These are phyloP conservation scores for Dromas ardeola DNA, from an alignment of 2,113 vertebrate genomes.

Conservation along the genomic window DNA sequence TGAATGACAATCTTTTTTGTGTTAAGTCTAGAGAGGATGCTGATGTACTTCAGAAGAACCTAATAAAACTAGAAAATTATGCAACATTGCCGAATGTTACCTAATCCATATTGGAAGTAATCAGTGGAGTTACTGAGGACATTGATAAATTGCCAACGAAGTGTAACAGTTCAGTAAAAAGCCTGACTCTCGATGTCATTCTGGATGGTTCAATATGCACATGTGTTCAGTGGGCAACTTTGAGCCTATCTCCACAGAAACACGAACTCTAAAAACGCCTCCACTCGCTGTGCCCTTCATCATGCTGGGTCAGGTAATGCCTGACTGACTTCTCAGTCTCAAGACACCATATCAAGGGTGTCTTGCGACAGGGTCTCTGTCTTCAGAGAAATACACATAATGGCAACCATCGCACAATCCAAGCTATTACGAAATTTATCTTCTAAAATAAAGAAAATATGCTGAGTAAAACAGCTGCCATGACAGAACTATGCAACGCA, in stretches of 20 bases:
- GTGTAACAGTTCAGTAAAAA: not conserved
- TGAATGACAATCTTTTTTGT: not conserved
- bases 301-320: too few relatives aligned
- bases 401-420: not conserved
- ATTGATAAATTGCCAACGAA: not conserved
- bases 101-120: not conserved
- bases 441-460: not conserved
- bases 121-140: not conserved
- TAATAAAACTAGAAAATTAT: not conserved
- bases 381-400: not conserved
- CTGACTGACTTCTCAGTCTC: not conserved
- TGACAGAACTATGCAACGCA: not conserved
- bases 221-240: not conserved
- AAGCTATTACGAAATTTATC: not conserved
- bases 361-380: not conserved
- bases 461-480: not conserved
- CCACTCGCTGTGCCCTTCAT: rapidly evolving
- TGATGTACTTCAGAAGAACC: not conserved
- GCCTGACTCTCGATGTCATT: not conserved
- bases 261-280: not conserved
- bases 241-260: not conserved
- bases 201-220: not conserved
- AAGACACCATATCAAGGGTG: not conserved
- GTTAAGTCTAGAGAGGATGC: not conserved
- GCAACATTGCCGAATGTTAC: not conserved